A percentile compares a stretch with the other conserved stretches of the same genome.
phyloP scores from a whole-genome alignment of 1,140 invertebrate genomes.

The Prorops nasuta region DNA sequence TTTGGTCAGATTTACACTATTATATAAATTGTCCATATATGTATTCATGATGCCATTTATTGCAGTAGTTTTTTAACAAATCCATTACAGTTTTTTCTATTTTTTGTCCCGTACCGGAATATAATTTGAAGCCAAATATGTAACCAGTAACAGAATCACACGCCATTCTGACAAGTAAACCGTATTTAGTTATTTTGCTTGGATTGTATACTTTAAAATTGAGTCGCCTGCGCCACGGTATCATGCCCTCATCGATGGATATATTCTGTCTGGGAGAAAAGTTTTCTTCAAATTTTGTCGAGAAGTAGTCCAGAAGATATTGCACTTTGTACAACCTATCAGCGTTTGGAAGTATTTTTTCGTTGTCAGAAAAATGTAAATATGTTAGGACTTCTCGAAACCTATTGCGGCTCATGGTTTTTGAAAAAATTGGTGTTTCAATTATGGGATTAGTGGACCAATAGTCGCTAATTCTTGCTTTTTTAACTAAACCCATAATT shows the following conservation, averaged over 20 bases:
- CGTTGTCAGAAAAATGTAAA: slow-evolving; percentile 5
- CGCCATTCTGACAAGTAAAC: slow-evolving; percentile 1
- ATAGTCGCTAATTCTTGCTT: slow-evolving; percentile 26
- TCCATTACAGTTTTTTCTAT: slow-evolving; percentile 4
- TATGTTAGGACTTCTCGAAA: slow-evolving; percentile 19
- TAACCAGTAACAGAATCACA: slow-evolving; percentile 5
- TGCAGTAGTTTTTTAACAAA: not conserved
- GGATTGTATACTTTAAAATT: slow-evolving; percentile 7
- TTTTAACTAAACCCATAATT: slow-evolving; percentile 17
- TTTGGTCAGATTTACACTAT: slow-evolving; percentile 9
- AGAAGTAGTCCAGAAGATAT: not conserved
- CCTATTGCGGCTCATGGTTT: slow-evolving; percentile 27
- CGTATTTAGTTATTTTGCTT: slow-evolving; percentile 12
- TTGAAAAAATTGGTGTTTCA: slow-evolving; percentile 28
- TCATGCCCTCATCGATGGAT: slow-evolving; percentile 7
- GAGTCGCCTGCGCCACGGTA: slow-evolving; percentile 6
- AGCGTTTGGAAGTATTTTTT: not conserved
- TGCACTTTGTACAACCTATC: slow-evolving; percentile 2
- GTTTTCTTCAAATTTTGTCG: not conserved
- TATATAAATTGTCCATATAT: slow-evolving; percentile 12
- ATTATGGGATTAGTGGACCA: slow-evolving; percentile 26
- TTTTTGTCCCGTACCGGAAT: not conserved
- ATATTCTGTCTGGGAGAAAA: slow-evolving; percentile 3
- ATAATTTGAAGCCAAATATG: slow-evolving; percentile 6
- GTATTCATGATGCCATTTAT: slow-evolving; percentile 13